Conservation (phyloP, 2,888 invertebrate species). For the Papilio demoleus region DNA sequence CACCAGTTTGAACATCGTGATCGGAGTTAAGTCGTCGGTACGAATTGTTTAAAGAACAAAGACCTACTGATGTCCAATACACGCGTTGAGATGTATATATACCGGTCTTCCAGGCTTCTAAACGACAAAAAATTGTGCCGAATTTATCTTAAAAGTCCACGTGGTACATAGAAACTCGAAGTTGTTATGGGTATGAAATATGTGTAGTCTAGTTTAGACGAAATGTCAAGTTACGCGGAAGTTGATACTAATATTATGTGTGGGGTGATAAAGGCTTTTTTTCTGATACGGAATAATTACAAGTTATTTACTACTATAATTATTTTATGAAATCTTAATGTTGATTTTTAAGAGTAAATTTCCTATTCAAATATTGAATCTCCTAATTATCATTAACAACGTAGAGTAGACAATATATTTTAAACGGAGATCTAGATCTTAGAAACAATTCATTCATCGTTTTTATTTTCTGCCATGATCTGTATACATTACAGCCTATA, state of each 20-base stretch:
- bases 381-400: too few relatives aligned
- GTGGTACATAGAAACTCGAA: constrained; percentile 42
- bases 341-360: too few relatives aligned
- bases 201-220: neutral
- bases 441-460: too few relatives aligned
- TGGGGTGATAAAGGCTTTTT: constrained; percentile 6
- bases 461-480: too few relatives aligned
- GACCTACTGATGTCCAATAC: constrained; percentile 71
- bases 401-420: too few relatives aligned
- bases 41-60: constrained; percentile 52
- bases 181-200: constrained; percentile 34
- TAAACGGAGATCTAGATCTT: too few relatives aligned
- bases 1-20: constrained; percentile 82
- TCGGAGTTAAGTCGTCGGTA: constrained; percentile 71
- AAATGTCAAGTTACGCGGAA: constrained; percentile 37
- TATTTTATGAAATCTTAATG: too few relatives aligned
- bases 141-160: constrained; percentile 50
- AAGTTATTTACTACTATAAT: too few relatives aligned
- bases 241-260: constrained; percentile 19
- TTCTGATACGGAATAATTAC: neutral
- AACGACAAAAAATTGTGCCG: constrained; percentile 63
- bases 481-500: too few relatives aligned
- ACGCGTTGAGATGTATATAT: constrained; percentile 67
- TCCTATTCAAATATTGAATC: too few relatives aligned
- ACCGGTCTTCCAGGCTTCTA: constrained; percentile 48